phyloP scores from a whole-genome alignment of 2,888 invertebrate species.

The Abscondita cerata region DNA sequence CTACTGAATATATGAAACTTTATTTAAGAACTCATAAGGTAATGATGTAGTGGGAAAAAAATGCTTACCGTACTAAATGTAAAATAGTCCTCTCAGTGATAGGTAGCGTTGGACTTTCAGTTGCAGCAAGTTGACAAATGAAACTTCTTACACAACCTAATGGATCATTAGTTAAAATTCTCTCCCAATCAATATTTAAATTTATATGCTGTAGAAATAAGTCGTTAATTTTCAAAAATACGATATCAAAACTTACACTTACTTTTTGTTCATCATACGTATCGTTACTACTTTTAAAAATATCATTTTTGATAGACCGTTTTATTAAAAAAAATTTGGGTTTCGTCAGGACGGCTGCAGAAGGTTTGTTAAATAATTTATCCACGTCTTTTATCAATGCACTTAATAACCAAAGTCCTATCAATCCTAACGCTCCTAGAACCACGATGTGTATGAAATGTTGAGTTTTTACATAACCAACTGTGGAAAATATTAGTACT shows the following conservation, averaged over 20 bases:
- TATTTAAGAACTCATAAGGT: no score
- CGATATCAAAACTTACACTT: background rate
- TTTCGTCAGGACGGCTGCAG: no score
- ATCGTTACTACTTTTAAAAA: no score
- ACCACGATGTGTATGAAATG: constrained; percentile 56
- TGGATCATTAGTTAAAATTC: constrained; percentile 55
- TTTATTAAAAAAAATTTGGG: constrained; percentile 17
- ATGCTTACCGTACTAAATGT: constrained; percentile 48
- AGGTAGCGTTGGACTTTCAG: constrained; percentile 45
- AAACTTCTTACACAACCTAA: constrained; percentile 59
- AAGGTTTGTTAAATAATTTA: constrained; percentile 43
- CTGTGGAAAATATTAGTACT: constrained; percentile 38
- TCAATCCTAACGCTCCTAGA: constrained; percentile 57
- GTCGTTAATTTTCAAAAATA: background rate
- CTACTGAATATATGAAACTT: no score
- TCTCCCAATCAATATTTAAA: constrained; percentile 49
- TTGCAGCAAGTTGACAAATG: constrained; percentile 57
- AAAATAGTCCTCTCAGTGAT: constrained; percentile 51
- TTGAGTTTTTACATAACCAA: constrained; percentile 53
- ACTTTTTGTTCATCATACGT: no score
- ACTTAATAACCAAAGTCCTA: constrained; percentile 60
- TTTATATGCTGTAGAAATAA: background rate
- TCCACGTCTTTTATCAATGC: constrained; percentile 58
- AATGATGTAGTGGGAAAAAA: no score
- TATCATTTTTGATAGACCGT: constrained; percentile 19